Evolutionary conservation across 1,140 invertebrate species (phyloP), one percentile per base, ranked within the genome.

Genomic region (Drosophila virilis): DNA sequence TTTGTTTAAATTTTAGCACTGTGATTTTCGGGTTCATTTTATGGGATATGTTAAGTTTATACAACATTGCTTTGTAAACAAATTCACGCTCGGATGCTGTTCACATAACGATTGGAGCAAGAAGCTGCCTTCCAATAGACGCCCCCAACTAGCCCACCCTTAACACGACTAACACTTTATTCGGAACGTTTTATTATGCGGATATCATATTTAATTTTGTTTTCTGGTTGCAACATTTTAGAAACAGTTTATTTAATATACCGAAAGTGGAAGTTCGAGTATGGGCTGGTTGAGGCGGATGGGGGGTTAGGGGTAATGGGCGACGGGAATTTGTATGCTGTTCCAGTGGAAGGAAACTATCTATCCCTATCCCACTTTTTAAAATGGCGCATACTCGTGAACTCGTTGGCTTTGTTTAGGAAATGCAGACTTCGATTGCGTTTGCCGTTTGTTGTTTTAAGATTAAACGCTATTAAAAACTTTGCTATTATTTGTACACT

Each of bases 281-380:
- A 17, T 22, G 8, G 38, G 12, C 13, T 40, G 13, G n/a, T 43
- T 1, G 7, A n/a, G 2, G 28, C 15, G 32, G 33, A 37, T 22
- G 61, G 38, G 33, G 17, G 12, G 37, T 8, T 8, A 10, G 9
- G 40, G 40, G 28, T 42, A 46, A 15, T 17, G 37, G 54, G 42
- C 66, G 62, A 17, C 42, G 45, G 64, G 17, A 37, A 60, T 28
- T 28, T 28, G 22, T 28, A 28, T 64, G 69, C 66, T 77, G 77
- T 89, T 88, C 84, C 83, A 88, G 65, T 88, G 82, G 81, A 84
- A 86, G 72, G 68, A 83, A 88, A 88, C 83, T 88, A 88, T 88
- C 83, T 88, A 88, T 88, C 83, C 83, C 84, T 89, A 89, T 88
- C 83, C 84, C 83, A 89, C 83, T 81, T 88, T 88, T 80, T 74